Evolutionary conservation across 2,888 invertebrate species (phyloP).

Genomic region (Operophtera brumata): DNA sequence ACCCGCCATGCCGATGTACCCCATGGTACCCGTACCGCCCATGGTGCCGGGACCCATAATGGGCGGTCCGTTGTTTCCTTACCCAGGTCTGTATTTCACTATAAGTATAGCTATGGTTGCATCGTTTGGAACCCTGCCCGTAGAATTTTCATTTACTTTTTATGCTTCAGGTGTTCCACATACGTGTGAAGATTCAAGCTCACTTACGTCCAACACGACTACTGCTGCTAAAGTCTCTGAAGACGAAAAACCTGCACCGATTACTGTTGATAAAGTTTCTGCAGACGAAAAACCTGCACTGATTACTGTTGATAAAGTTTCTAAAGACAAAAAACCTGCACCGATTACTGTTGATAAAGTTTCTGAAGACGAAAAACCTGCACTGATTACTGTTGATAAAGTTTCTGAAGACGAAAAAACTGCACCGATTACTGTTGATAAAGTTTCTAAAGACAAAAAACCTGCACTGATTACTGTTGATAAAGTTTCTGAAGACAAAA

Average conservation of each 20-base stretch:
- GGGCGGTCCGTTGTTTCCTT: constrained; percentile 36
- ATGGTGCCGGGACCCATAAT: constrained; percentile 64
- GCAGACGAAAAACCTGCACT: no score
- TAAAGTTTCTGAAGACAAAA: no score
- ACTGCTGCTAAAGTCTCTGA: neutral
- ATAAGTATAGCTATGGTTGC: neutral
- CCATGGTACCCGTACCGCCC: constrained; percentile 67
- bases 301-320: no score
- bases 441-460: no score
- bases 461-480: no score
- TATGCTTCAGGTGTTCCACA: constrained; percentile 6
- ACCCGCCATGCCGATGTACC: constrained; percentile 65
- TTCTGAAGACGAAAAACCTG: neutral
- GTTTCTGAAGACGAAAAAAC: neutral
- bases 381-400: neutral
- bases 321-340: no score
- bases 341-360: neutral
- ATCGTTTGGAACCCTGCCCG: neutral
- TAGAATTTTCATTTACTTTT: neutral
- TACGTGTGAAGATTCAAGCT: neutral
- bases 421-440: no score
- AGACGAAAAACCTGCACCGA: neutral
- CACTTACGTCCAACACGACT: neutral
- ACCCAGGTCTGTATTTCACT: constrained; percentile 35
- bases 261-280: no score